Conservation (phyloP, 2,113 vertebrate genomes). For the Xiphophorus hellerii region DNA sequence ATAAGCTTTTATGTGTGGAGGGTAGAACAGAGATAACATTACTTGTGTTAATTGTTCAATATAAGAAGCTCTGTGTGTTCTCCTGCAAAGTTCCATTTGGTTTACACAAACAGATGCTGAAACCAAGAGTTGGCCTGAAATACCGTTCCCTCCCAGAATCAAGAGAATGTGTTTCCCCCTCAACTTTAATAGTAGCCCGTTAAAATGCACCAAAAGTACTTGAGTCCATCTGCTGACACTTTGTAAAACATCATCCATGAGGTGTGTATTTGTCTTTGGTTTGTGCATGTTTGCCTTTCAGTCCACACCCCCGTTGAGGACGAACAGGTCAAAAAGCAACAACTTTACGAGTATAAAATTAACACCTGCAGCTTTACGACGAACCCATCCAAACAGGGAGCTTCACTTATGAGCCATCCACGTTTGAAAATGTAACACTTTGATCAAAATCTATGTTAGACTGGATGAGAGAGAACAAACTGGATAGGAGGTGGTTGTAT, state of each 20-base stretch:
- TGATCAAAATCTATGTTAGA: constrained; percentile 37
- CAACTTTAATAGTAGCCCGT: constrained; percentile 41
- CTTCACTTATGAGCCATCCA: constrained; percentile 25
- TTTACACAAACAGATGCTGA: neutral
- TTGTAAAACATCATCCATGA: constrained; percentile 33
- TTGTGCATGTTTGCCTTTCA: constrained; percentile 45
- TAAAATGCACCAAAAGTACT: constrained; percentile 30
- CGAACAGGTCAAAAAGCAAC: constrained; percentile 41
- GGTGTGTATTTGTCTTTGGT: constrained; percentile 60
- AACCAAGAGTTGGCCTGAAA: neutral
- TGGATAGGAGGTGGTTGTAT: constrained; percentile 6
- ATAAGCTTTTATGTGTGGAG: neutral
- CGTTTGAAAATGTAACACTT: constrained; percentile 57
- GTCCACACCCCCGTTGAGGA: constrained; percentile 23
- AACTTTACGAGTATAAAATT: constrained; percentile 49
- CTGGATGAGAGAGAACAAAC: constrained; percentile 25
- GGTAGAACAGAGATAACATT: neutral
- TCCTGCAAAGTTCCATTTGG: neutral
- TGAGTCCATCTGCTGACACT: constrained; percentile 49
- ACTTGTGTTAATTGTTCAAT: neutral
- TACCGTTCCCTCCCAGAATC: constrained; percentile 1
- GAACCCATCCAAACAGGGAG: constrained; percentile 34
- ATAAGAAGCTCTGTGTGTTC: neutral
- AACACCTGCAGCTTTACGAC: constrained; percentile 46
- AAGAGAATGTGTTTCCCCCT: constrained; percentile 21